Conservation (phyloP, 1,140 invertebrate species). For the Rhyacophila brunnea region DNA sequence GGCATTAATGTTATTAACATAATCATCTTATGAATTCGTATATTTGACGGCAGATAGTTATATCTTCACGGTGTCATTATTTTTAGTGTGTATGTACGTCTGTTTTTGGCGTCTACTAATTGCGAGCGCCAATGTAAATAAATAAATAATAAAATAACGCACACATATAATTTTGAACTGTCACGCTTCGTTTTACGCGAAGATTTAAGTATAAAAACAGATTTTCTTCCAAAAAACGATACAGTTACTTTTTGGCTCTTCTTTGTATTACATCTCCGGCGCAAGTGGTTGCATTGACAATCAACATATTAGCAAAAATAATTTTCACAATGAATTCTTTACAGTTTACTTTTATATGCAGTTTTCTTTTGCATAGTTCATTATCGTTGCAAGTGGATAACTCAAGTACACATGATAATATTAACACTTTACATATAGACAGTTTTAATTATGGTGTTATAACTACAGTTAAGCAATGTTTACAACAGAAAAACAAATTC, state of each 20-base stretch:
- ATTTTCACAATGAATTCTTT: neutral
- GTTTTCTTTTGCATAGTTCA: neutral
- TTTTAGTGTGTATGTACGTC: neutral
- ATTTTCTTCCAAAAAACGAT: conserved; percentile 5
- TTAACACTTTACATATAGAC: neutral
- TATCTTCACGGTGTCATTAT: neutral
- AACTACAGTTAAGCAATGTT: conserved; percentile 39
- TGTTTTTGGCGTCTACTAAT: neutral
- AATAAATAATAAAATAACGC: neutral
- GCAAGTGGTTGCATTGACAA: neutral
- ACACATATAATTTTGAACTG: conserved; percentile 1
- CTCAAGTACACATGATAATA: neutral
- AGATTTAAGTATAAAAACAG: conserved; percentile 31
- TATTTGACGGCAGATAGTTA: no score
- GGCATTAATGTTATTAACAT: no score
- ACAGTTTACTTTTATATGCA: conserved; percentile 1
- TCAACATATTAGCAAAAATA: neutral
- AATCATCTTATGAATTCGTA: no score
- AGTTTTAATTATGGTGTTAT: conserved; percentile 16
- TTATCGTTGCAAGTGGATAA: neutral
- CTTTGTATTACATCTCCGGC: neutral
- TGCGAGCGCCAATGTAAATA: neutral
- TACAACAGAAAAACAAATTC: conserved; percentile 41
- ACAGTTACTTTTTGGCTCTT: neutral
- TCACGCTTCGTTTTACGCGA: conserved; percentile 32